Conservation (phyloP, 2,113 vertebrate species). For the Ramphastos sulfuratus region DNA sequence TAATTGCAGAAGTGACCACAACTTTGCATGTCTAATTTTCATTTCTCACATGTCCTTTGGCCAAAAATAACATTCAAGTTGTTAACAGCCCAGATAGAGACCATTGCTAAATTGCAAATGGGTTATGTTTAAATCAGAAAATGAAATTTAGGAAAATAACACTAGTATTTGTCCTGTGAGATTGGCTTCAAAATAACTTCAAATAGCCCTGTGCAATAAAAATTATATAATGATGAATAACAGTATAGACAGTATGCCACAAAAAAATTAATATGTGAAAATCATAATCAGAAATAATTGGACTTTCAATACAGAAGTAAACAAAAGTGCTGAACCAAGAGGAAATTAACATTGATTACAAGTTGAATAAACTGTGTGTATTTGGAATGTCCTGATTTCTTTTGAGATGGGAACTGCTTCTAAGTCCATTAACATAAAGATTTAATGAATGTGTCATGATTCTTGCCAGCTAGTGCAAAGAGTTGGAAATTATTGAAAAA, state of each 20-base stretch:
- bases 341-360: slow-evolving; percentile 71
- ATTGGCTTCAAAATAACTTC: slow-evolving; percentile 9
- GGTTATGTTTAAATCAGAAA: background rate
- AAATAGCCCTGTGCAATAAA: slow-evolving; percentile 15
- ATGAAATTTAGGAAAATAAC: background rate
- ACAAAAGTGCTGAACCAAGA: slow-evolving; percentile 67
- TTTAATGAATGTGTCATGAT: slow-evolving; percentile 65
- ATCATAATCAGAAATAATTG: slow-evolving; percentile 66
- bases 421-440: slow-evolving; percentile 62
- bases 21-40: background rate
- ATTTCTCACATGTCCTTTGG: background rate
- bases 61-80: background rate
- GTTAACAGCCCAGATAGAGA: background rate
- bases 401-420: slow-evolving; percentile 52
- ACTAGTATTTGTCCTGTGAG: background rate
- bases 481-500: slow-evolving; percentile 37
- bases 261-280: slow-evolving; percentile 62
- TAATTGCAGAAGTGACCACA: background rate
- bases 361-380: slow-evolving; percentile 57
- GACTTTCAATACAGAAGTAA: slow-evolving; percentile 57
- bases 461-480: slow-evolving; percentile 47
- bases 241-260: slow-evolving; percentile 37
- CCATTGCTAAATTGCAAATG: background rate
- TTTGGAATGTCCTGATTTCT: slow-evolving; percentile 67
- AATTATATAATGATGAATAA: slow-evolving; percentile 37